Percentiles rank a stretch among this genome's conserved stretches.
Conservation (phyloP, 2,797 vertebrate species). For the Myotis myotis region DNA sequence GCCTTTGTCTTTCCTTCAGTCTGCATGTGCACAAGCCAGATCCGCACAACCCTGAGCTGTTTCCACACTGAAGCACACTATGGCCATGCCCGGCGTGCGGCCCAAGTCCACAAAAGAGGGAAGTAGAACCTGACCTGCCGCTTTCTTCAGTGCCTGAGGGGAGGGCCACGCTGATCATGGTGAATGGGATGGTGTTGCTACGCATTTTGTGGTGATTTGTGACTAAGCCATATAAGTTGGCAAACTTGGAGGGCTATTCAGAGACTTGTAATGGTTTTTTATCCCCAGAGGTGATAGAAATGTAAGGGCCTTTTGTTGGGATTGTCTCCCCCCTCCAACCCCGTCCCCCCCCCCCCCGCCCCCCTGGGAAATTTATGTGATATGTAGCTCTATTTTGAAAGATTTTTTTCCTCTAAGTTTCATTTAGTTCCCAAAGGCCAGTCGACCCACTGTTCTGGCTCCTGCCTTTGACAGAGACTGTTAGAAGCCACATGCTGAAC, state of each 20-base stretch:
- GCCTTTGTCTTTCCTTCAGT: slow-evolving; percentile 23
- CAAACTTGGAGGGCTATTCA: slow-evolving; percentile 2
- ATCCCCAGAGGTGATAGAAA: neutral
- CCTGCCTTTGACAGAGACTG: neutral
- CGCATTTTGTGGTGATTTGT: neutral
- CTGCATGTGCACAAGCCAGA: neutral
- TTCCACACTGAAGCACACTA: neutral
- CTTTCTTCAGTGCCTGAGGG: neutral
- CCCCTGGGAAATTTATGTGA: neutral
- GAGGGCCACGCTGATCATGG: neutral
- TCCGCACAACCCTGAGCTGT: neutral
- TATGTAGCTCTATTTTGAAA: slow-evolving; percentile 34
- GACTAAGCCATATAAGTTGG: neutral
- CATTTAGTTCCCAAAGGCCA: neutral
- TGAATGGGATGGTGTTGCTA: neutral
- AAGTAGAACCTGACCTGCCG: neutral
- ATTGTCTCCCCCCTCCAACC: neutral
- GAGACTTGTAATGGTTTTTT: neutral
- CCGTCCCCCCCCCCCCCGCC: neutral
- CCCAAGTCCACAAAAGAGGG: slow-evolving; percentile 55
- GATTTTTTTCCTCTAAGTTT: neutral
- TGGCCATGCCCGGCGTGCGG: slow-evolving; percentile 33
- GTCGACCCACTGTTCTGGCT: neutral
- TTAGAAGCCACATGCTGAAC: neutral
- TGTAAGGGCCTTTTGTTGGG: neutral